Percentiles rank a stretch among this genome's conserved stretches.
These are phyloP conservation scores for Microcebus murinus DNA, from an alignment of 2,113 vertebrate species.

Conservation along the genomic window DNA sequence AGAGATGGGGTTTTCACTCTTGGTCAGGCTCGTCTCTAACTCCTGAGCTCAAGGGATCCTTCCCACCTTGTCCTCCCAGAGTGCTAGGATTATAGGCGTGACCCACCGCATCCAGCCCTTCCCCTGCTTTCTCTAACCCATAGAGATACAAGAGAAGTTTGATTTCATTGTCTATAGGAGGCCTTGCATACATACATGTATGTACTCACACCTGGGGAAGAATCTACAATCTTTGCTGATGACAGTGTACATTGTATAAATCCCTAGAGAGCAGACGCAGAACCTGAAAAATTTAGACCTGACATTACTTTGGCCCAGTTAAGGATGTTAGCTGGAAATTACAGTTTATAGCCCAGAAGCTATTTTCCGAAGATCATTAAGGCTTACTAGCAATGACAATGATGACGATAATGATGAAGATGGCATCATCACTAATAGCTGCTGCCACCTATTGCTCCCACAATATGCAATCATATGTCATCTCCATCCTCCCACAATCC, in stretches of 20 bases:
- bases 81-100: too few species aligned
- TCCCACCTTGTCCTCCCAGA: too few species aligned
- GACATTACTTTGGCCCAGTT: neutral
- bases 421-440: neutral
- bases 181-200: fast-evolving
- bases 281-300: neutral
- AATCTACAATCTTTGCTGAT: neutral
- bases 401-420: neutral
- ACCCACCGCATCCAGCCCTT: too few species aligned
- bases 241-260: neutral
- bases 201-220: too few species aligned
- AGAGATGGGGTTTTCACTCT: too few species aligned
- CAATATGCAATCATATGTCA: neutral
- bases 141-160: neutral
- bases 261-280: neutral
- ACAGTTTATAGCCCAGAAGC: neutral
- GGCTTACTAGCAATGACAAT: neutral
- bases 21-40: too few species aligned
- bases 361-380: neutral
- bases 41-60: too few species aligned
- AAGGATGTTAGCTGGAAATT: neutral
- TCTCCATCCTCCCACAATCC: neutral
- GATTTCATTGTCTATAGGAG: neutral
- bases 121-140: neutral
- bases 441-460: neutral